These are phyloP conservation scores for Tineola bisselliella DNA, from an alignment of 2,888 invertebrate species.

Conservation along the genomic window DNA sequence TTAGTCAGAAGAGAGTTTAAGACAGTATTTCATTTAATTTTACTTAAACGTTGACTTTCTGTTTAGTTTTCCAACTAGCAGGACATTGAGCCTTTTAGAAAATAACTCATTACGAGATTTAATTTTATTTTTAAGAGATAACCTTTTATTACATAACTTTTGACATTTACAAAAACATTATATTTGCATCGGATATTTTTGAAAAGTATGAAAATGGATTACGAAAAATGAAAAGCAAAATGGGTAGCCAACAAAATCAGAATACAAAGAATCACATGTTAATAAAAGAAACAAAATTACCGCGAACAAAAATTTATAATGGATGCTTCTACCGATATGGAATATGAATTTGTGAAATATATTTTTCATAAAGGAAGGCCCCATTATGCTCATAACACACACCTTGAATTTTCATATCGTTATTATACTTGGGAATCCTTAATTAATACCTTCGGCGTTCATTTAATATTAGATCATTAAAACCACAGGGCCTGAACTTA, in stretches of 20 bases:
- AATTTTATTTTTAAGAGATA: not conserved
- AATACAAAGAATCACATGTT: not conserved
- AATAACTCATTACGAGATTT: not conserved
- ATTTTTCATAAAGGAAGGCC: not conserved
- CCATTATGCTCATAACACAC: constrained; percentile 16
- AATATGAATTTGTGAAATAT: not conserved
- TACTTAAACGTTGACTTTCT: not conserved
- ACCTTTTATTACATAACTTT: too few relatives aligned
- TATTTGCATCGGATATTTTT: not conserved
- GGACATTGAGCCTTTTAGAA: not conserved
- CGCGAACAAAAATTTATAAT: not conserved
- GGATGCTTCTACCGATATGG: not conserved
- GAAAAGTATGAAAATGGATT: not conserved
- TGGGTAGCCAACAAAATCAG: not conserved
- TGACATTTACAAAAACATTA: too few relatives aligned
- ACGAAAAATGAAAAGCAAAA: not conserved
- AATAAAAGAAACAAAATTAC: constrained; percentile 3
- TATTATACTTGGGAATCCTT: constrained; percentile 55
- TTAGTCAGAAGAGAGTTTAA: not conserved
- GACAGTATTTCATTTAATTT: not conserved
- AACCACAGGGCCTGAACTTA: constrained; percentile 65
- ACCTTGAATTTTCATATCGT: constrained; percentile 46
- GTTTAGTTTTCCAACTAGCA: not conserved
- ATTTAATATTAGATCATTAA: constrained; percentile 68
- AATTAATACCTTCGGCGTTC: constrained; percentile 62